Percentiles rank a stretch among this genome's conserved stretches.
phyloP scores from a whole-genome alignment of 2,888 invertebrate species.

The Rhamphomyia laevipes region DNA sequence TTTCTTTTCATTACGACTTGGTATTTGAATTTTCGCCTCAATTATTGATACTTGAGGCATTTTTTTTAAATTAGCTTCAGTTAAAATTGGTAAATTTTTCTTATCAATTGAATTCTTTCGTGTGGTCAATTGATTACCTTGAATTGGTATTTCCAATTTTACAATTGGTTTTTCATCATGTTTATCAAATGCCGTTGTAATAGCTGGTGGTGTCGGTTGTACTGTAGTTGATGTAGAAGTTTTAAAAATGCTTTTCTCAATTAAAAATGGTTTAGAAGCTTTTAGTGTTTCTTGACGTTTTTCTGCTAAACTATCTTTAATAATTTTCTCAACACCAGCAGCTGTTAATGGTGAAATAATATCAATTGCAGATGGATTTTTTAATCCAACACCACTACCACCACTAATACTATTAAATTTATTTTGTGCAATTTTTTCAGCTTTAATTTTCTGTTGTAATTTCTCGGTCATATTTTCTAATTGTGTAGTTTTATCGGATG shows the following conservation, averaged over 20 bases:
- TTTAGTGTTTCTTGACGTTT: constrained; percentile 25
- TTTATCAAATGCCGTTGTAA: no score
- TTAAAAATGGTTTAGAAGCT: constrained; percentile 18
- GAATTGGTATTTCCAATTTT: no score
- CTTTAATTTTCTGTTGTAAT: constrained; percentile 25
- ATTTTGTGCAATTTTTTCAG: constrained; percentile 22
- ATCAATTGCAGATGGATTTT: constrained; percentile 10
- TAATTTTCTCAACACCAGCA: constrained; percentile 26
- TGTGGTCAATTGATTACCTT: no score
- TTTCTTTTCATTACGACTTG: no score
- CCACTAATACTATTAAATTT: not conserved
- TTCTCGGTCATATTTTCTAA: constrained; percentile 28
- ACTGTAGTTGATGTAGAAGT: not conserved
- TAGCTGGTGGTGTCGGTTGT: no score
- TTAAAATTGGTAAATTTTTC: no score
- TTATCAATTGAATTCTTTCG: no score
- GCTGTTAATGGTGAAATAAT: constrained; percentile 16
- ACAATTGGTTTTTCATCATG: no score
- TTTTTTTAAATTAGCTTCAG: no score
- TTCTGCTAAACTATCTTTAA: constrained; percentile 24
- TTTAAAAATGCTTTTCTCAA: constrained; percentile 11
- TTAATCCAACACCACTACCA: not conserved
- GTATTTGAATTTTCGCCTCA: no score
- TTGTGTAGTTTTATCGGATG: constrained; percentile 32
- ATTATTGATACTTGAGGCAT: no score